A percentile compares a stretch with the other conserved stretches of the same genome.
Evolutionary conservation across 2,113 vertebrate genomes (phyloP).

Genomic region (Nesoenas mayeri): DNA sequence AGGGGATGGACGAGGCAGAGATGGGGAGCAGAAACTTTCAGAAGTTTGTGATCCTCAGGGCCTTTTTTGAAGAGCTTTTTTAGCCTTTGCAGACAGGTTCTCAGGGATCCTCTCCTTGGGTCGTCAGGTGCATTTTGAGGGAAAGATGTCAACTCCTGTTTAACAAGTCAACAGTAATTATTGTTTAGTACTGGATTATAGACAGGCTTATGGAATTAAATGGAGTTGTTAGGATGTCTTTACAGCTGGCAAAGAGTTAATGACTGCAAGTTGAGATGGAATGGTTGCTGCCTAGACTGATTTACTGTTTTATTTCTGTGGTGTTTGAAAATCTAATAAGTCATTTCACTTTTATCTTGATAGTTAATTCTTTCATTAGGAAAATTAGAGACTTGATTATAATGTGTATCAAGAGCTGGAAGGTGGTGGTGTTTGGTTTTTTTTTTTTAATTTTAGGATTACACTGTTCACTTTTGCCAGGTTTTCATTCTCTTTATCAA

Average conservation of each 20-base stretch:
- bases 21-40: slow-evolving; percentile 80
- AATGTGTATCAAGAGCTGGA: slow-evolving; percentile 52
- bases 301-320: slow-evolving; percentile 67
- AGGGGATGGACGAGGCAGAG: neutral
- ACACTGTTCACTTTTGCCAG: slow-evolving; percentile 9
- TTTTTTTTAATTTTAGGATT: slow-evolving; percentile 32
- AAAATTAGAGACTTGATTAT: slow-evolving; percentile 60
- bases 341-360: slow-evolving; percentile 69
- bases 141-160: slow-evolving; percentile 79
- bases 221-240: slow-evolving; percentile 65
- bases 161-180: slow-evolving; percentile 73
- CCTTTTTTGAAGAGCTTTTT: slow-evolving; percentile 13
- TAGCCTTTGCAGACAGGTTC: slow-evolving; percentile 69
- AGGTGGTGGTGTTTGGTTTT: neutral
- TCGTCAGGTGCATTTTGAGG: slow-evolving; percentile 79
- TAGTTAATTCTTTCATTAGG: slow-evolving; percentile 71
- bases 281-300: slow-evolving; percentile 54
- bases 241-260: slow-evolving; percentile 74
- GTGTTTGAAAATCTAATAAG: slow-evolving; percentile 69
- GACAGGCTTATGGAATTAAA: slow-evolving; percentile 80
- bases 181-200: slow-evolving; percentile 73
- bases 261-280: slow-evolving; percentile 53
- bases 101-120: slow-evolving; percentile 67
- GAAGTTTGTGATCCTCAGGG: slow-evolving; percentile 75
- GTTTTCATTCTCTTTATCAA: slow-evolving; percentile 6